Conservation (phyloP, 2,797 vertebrate species). For the Platalea minor region DNA sequence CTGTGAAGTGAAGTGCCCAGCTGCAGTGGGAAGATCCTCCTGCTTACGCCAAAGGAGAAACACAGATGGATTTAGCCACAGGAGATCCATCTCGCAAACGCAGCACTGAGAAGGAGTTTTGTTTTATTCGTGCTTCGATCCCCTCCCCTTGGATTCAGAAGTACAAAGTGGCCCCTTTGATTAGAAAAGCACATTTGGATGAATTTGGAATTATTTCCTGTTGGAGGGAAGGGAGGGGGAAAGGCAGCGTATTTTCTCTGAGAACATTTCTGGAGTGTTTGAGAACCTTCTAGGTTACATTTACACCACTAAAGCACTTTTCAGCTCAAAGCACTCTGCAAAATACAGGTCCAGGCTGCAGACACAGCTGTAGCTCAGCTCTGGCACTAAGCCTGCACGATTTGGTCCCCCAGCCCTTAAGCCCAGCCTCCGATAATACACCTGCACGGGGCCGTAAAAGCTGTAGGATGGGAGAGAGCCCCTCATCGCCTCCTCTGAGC, state of each 20-base stretch:
- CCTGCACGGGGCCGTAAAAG: background rate
- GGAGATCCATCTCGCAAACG: background rate
- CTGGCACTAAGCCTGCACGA: background rate
- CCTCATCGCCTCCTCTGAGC: background rate
- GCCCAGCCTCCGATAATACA: background rate
- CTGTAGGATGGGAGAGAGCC: background rate
- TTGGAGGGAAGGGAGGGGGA: background rate
- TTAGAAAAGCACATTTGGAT: slow-evolving; percentile 43
- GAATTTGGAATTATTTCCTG: slow-evolving; percentile 15
- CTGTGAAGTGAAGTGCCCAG: background rate
- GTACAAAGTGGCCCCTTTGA: slow-evolving; percentile 44
- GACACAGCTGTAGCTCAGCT: background rate
- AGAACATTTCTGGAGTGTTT: background rate
- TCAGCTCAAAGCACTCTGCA: background rate
- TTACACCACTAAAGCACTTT: background rate
- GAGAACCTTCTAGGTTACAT: slow-evolving; percentile 19
- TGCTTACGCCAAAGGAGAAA: background rate
- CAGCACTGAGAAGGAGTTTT: background rate
- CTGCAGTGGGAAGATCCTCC: slow-evolving; percentile 19
- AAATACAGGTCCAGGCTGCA: background rate
- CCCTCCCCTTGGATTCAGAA: slow-evolving; percentile 3
- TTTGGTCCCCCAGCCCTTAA: background rate
- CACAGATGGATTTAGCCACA: slow-evolving; percentile 20
- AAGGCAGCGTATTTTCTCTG: background rate
- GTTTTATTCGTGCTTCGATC: background rate